Percentiles rank a stretch among this genome's conserved stretches.
Evolutionary conservation across 2,888 invertebrate genomes (phyloP).

Genomic region (Spilarctia lutea): DNA sequence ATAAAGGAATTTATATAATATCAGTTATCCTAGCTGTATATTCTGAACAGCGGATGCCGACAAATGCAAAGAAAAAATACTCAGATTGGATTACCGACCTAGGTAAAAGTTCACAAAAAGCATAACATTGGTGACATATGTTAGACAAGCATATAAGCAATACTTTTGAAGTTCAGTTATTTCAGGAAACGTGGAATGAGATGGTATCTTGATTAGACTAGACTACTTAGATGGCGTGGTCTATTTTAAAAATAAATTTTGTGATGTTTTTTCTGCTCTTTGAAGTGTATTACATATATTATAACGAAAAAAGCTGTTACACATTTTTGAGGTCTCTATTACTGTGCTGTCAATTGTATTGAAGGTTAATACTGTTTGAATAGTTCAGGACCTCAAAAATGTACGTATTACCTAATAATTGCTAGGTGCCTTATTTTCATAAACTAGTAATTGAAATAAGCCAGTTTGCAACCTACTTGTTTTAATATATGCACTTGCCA

Average conservation of each 20-base stretch:
- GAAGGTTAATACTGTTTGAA: not conserved
- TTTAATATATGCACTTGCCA: not conserved
- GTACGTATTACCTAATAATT: not conserved
- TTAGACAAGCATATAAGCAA: conserved; percentile 1
- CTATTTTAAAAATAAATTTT: not conserved
- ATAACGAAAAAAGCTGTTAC: not conserved
- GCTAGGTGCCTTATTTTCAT: not conserved
- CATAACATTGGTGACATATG: conserved; percentile 8
- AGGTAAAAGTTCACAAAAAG: conserved; percentile 33
- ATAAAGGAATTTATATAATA: not conserved
- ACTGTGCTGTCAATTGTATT: not conserved
- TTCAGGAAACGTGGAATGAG: not conserved
- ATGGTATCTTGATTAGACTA: not conserved
- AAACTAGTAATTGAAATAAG: conserved; percentile 1
- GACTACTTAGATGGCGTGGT: not conserved
- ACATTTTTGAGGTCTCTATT: not conserved
- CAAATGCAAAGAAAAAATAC: conserved; percentile 20
- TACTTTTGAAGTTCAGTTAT: not conserved
- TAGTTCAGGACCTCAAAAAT: conserved; percentile 5
- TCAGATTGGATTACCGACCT: conserved; percentile 23
- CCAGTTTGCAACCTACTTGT: not conserved
- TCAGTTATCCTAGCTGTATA: not conserved
- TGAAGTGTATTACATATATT: not conserved
- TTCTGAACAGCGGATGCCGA: conserved; percentile 5
- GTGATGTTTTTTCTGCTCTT: not conserved